phyloP scores from a whole-genome alignment of 2,797 vertebrate species.

The Schizothorax lantsangensis region DNA sequence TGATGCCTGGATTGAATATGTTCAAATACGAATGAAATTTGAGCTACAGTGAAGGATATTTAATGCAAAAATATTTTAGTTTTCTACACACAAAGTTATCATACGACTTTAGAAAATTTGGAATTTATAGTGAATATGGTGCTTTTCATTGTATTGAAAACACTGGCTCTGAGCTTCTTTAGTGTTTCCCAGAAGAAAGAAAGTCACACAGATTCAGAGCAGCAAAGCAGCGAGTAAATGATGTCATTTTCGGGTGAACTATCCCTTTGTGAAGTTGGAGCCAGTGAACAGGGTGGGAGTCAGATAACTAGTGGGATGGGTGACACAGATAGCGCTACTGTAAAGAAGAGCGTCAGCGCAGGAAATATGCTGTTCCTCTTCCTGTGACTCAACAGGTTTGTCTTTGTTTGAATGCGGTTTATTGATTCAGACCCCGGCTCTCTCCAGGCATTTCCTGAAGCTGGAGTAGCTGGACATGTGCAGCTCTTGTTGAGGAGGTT shows the following conservation, averaged over 20 bases:
- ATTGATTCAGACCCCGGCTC: conserved; percentile 75
- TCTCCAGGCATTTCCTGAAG: conserved; percentile 81
- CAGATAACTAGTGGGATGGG: neutral
- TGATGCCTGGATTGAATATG: neutral
- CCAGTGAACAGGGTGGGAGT: neutral
- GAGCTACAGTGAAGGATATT: neutral
- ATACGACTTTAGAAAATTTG: neutral
- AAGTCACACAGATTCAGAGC: neutral
- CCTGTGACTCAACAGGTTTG: conserved; percentile 69
- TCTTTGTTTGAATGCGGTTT: conserved; percentile 67
- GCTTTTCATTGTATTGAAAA: neutral
- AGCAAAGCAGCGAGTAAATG: neutral
- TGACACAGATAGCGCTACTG: conserved; percentile 21
- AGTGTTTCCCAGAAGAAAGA: neutral
- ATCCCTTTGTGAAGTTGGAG: neutral
- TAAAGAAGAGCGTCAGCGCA: conserved; percentile 50
- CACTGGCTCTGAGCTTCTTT: neutral
- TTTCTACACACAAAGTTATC: neutral
- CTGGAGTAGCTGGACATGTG: conserved; percentile 76
- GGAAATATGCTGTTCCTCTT: conserved; percentile 54
- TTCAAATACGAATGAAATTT: neutral
- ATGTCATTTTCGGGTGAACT: neutral
- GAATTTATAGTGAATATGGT: neutral
- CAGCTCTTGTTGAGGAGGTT: conserved; percentile 75
- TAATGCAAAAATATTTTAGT: neutral